Conservation (phyloP, 1,140 invertebrate genomes). For the Zaprionus vittiger region DNA sequence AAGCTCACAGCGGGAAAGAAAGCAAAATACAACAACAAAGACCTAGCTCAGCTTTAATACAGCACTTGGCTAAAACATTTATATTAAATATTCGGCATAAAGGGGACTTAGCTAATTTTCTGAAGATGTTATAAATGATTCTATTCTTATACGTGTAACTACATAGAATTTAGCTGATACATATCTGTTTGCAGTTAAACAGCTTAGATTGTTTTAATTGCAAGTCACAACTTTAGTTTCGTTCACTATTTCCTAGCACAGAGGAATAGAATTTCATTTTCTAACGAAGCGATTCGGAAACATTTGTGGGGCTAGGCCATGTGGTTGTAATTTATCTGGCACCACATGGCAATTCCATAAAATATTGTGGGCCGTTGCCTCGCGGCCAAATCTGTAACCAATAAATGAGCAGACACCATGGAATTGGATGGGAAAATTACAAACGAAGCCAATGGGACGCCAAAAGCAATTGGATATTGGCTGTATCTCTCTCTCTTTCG, state of each 20-base stretch:
- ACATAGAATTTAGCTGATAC: too few relatives aligned
- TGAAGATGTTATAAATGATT: neutral
- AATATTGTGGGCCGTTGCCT: slow-evolving; percentile 24
- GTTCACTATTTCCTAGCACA: neutral
- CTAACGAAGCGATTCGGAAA: neutral
- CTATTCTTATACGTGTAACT: neutral
- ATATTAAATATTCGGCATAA: neutral
- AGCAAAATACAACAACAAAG: slow-evolving; percentile 38
- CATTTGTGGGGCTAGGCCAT: neutral
- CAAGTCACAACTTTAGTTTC: slow-evolving; percentile 18
- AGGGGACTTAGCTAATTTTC: neutral
- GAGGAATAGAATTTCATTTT: slow-evolving; percentile 7
- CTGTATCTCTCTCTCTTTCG: neutral
- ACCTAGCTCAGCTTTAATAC: slow-evolving; percentile 14
- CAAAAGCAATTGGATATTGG: slow-evolving; percentile 46
- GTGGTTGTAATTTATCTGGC: slow-evolving; percentile 45
- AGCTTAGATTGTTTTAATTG: slow-evolving; percentile 1
- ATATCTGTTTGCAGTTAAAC: too few relatives aligned
- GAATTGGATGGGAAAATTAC: slow-evolving; percentile 47
- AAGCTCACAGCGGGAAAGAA: slow-evolving; percentile 58
- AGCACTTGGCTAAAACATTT: neutral
- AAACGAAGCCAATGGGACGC: slow-evolving; percentile 50
- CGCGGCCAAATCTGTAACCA: slow-evolving; percentile 18
- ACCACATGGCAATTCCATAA: slow-evolving; percentile 23
- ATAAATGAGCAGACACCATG: slow-evolving; percentile 31